Evolutionary conservation across 2,888 invertebrate genomes (phyloP).

Genomic region (Drosophila nr. perissopoda): DNA sequence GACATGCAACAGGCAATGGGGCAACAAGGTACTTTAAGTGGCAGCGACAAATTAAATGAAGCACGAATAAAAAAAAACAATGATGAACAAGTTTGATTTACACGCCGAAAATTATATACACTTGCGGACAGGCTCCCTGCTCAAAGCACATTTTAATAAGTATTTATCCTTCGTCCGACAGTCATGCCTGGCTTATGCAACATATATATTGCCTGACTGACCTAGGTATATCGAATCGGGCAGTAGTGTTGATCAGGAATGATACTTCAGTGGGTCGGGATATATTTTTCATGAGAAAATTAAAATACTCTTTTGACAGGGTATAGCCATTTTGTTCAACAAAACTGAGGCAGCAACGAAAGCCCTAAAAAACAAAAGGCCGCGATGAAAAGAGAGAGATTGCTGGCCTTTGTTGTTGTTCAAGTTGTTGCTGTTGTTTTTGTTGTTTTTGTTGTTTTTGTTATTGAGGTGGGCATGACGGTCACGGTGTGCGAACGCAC

Average conservation of each 20-base stretch:
- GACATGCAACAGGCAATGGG: constrained; percentile 73
- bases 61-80: constrained; percentile 39
- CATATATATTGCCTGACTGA: not conserved
- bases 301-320: not conserved
- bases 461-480: constrained; percentile 77
- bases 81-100: no score
- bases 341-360: constrained; percentile 30
- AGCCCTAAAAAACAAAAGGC: constrained; percentile 62
- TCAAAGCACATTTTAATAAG: not conserved
- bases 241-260: not conserved
- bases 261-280: not conserved
- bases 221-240: not conserved
- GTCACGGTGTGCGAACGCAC: constrained; percentile 81
- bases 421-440: constrained; percentile 24
- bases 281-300: not conserved
- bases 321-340: constrained; percentile 35
- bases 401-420: constrained; percentile 56
- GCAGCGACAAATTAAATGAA: constrained; percentile 75
- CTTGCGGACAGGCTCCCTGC: not conserved
- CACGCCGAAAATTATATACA: not conserved
- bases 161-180: not conserved
- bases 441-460: constrained; percentile 36
- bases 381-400: constrained; percentile 63
- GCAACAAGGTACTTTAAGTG: constrained; percentile 50
- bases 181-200: accelerated